Conservation (phyloP, 2,113 vertebrate species). For the Embiotoca jacksoni region DNA sequence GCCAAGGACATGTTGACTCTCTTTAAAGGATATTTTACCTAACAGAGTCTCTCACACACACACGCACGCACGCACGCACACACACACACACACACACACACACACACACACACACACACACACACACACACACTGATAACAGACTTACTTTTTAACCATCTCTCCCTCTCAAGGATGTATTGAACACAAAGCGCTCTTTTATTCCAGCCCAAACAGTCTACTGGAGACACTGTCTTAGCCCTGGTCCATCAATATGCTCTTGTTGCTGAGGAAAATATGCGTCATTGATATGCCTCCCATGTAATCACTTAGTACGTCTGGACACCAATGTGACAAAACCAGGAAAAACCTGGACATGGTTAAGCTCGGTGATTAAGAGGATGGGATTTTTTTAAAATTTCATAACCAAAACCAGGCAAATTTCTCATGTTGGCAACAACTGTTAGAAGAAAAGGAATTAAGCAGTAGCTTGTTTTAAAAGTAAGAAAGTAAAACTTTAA, state of each 20-base stretch:
- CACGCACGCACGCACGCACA: conserved; percentile 28
- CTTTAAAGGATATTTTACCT: conserved; percentile 64
- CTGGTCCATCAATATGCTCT: conserved; percentile 55
- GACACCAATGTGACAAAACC: conserved; percentile 32
- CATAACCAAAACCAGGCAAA: neutral
- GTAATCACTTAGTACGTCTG: conserved; percentile 40
- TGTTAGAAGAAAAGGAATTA: neutral
- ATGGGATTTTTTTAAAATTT: conserved; percentile 9
- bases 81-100: conserved; percentile 25
- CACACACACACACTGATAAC: conserved; percentile 71
- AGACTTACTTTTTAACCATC: conserved; percentile 80
- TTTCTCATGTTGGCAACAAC: neutral
- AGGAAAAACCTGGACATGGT: conserved; percentile 31
- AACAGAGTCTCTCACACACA: conserved; percentile 41
- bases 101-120: conserved; percentile 17
- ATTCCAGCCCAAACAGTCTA: conserved; percentile 50
- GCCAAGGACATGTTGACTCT: conserved; percentile 63
- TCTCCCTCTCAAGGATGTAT: conserved; percentile 75
- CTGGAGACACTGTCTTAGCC: conserved; percentile 50
- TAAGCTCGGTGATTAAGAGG: conserved; percentile 10
- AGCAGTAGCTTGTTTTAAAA: neutral
- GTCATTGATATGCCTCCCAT: conserved; percentile 43
- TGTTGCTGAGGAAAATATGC: conserved; percentile 50
- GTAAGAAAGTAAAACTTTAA: neutral
- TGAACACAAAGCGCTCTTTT: conserved; percentile 76